Evolutionary conservation across 2,113 vertebrate species (phyloP).

Genomic region (Hystrix cristata): DNA sequence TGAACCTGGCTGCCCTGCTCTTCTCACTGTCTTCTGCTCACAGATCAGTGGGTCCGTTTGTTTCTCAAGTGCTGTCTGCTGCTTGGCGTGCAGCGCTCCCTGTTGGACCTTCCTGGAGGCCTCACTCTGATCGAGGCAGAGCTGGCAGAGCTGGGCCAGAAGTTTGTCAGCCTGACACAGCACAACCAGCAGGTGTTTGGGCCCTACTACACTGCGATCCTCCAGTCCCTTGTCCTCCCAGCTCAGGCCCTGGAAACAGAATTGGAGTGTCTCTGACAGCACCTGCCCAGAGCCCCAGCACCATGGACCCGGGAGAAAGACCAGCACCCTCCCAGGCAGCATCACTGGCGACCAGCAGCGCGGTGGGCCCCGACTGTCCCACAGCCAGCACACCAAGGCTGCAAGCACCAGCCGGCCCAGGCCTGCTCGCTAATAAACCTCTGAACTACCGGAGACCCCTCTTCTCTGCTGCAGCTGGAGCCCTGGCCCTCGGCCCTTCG

Average conservation of each 20-base stretch:
- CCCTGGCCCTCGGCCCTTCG: not conserved
- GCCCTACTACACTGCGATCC: conserved; percentile 87
- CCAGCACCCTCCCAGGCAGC: conserved; percentile 35
- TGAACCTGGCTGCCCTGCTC: not conserved
- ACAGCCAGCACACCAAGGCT: not conserved
- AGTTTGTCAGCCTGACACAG: conserved; percentile 85
- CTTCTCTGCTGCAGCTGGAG: not conserved
- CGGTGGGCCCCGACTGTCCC: not conserved
- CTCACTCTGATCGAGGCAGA: conserved; percentile 86
- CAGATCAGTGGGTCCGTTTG: conserved; percentile 87
- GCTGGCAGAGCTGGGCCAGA: conserved; percentile 85
- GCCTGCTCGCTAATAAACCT: conserved; percentile 81
- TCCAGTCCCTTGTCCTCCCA: conserved; percentile 85
- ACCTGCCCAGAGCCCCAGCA: not conserved
- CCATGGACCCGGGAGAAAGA: conserved; percentile 35
- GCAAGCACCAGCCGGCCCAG: conserved; percentile 56
- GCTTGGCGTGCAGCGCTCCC: conserved; percentile 63
- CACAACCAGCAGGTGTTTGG: conserved; percentile 89
- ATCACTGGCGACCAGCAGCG: not conserved
- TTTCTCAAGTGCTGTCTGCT: conserved; percentile 88
- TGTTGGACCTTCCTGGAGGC: conserved; percentile 83
- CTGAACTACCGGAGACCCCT: not conserved
- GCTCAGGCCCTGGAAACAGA: conserved; percentile 60
- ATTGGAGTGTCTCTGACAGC: conserved; percentile 82
- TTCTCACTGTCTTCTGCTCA: conserved; percentile 5